Evolutionary conservation across 2,888 invertebrate genomes (phyloP), one percentile per base, ranked within the genome.

Genomic region (Timema podura): DNA sequence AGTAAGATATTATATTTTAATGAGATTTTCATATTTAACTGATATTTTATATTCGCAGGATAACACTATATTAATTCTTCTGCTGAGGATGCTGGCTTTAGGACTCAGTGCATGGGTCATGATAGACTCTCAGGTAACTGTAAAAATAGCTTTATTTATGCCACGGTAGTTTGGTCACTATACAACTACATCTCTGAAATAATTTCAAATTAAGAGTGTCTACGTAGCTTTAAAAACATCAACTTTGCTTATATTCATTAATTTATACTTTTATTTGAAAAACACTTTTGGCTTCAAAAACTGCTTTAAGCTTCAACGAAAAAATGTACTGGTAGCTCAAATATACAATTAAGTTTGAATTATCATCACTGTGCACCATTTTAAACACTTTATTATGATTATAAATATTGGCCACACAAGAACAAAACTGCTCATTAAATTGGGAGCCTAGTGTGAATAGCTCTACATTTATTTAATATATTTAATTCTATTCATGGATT

Each of bases 91-190:
- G 96, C 83, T 98, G 75, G 92, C 95, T 0, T 83, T 98, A 61
- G 97, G 97, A 0, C 82, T 97, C 59, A 94, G 95, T 80, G 95
- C 96, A 6, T 97, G 97, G 96, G 91, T 94, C 48, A 97, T 98
- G 93, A 96, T 98, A 74, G 95, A 96, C 80, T 93, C 95, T 2
- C 85, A 86, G 78, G 81, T 82, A 72, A 67, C n/a, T n/a, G n/a
- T n/a, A n/a, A n/a, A n/a, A n/a, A n/a, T n/a, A n/a, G n/a, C n/a
- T n/a, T n/a, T n/a, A n/a, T n/a, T n/a, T n/a, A n/a, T n/a, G n/a
- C n/a, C n/a, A n/a, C n/a, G n/a, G n/a, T n/a, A n/a, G n/a, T n/a
- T n/a, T n/a, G n/a, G n/a, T n/a, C n/a, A n/a, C n/a, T n/a, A n/a
- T n/a, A n/a, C n/a, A n/a, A n/a, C n/a, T n/a, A n/a, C n/a, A n/a